phyloP scores from a whole-genome alignment of 2,888 invertebrate species.

The Tubiluchus corallicola region DNA sequence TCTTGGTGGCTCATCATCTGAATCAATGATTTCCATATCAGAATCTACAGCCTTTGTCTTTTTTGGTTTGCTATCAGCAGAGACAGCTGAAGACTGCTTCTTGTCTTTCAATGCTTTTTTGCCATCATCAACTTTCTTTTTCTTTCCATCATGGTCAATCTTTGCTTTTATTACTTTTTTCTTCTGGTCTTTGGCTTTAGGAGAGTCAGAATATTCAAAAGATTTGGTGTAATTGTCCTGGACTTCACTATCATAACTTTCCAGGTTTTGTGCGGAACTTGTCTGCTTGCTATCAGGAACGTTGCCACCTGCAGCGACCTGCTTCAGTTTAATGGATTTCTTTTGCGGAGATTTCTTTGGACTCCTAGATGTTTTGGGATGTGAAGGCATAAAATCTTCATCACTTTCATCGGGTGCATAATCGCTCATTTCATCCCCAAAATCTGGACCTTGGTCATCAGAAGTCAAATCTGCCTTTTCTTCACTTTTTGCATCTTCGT shows the following conservation, averaged over 20 bases:
- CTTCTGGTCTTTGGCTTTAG: too few relatives aligned
- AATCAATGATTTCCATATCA: too few relatives aligned
- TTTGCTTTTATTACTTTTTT: constrained; percentile 9
- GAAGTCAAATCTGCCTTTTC: neutral
- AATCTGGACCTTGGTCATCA: neutral
- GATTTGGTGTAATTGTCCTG: too few relatives aligned
- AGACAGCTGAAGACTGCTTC: neutral
- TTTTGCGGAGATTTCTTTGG: too few relatives aligned
- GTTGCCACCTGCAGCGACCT: too few relatives aligned
- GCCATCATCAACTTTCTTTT: constrained; percentile 10
- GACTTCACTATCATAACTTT: too few relatives aligned
- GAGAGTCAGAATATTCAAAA: too few relatives aligned
- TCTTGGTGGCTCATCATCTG: constrained; percentile 13
- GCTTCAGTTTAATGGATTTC: too few relatives aligned
- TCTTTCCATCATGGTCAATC: constrained; percentile 9
- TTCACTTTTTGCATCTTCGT: neutral
- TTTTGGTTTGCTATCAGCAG: neutral
- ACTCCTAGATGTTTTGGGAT: neutral
- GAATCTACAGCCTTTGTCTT: neutral
- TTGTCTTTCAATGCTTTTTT: constrained; percentile 11
- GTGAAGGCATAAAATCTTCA: neutral
- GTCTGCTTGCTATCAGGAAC: too few relatives aligned
- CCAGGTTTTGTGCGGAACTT: too few relatives aligned
- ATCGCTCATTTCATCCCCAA: neutral
- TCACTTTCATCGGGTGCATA: neutral